These are phyloP conservation scores for Pseudomugil tenellus DNA, from an alignment of 2,797 vertebrate genomes.

Conservation along the genomic window DNA sequence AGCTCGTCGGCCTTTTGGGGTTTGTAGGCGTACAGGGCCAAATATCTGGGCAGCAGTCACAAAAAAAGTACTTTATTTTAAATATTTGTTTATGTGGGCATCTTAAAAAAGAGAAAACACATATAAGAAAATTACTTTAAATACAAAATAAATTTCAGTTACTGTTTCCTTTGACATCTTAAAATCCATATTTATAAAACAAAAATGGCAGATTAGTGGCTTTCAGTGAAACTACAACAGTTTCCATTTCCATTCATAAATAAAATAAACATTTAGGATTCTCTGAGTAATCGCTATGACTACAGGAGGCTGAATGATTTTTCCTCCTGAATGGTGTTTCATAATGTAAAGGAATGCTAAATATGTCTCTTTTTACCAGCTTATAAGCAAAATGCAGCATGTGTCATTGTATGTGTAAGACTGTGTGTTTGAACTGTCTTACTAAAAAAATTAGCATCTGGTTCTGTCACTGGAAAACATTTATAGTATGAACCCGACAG, in stretches of 20 bases:
- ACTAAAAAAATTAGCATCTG: slow-evolving; percentile 53
- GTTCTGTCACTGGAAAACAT: slow-evolving; percentile 36
- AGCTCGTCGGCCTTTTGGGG: slow-evolving; percentile 98
- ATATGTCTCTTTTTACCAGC: slow-evolving; percentile 34
- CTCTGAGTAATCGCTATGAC: slow-evolving; percentile 9
- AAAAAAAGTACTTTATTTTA: slow-evolving; percentile 7
- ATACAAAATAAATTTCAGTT: background rate
- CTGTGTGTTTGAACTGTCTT: slow-evolving; percentile 17
- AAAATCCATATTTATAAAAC: background rate
- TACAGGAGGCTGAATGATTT: slow-evolving; percentile 24
- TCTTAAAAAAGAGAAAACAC: background rate
- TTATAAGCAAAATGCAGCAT: slow-evolving; percentile 23
- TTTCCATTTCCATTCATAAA: slow-evolving; percentile 10
- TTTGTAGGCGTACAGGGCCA: slow-evolving; percentile 97
- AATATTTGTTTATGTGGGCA: background rate
- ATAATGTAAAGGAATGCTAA: slow-evolving; percentile 18
- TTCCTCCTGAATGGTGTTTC: background rate
- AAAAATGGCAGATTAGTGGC: background rate
- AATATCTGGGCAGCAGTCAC: slow-evolving; percentile 84
- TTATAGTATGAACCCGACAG: slow-evolving; percentile 33
- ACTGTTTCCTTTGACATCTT: background rate
- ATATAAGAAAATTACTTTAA: slow-evolving; percentile 1
- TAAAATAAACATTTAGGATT: slow-evolving; percentile 11
- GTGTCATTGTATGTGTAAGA: slow-evolving; percentile 12
- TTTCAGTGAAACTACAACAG: background rate